Percentiles rank a stretch among this genome's conserved stretches.
These are phyloP conservation scores for Agriopis marginaria DNA, from an alignment of 2,888 invertebrate species.

Conservation along the genomic window DNA sequence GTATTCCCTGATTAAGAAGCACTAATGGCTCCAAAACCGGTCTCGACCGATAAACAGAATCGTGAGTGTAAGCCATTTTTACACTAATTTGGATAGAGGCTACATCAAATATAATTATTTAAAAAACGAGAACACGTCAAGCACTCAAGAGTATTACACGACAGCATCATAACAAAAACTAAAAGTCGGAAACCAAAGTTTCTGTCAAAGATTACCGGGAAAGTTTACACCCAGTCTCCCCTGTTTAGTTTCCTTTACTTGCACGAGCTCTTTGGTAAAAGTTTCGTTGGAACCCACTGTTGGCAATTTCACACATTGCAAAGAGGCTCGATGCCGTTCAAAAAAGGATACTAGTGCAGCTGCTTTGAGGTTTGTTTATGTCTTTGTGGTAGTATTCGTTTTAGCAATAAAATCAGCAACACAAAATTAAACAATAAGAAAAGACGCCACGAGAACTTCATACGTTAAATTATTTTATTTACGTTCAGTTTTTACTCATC, in stretches of 20 bases:
- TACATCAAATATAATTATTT: neutral
- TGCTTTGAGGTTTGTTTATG: neutral
- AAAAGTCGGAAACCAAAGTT: constrained; percentile 25
- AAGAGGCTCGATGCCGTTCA: constrained; percentile 54
- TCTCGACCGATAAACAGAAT: no score
- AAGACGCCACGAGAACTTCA: no score
- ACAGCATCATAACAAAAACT: constrained; percentile 13
- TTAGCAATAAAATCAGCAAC: no score
- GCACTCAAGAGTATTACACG: neutral
- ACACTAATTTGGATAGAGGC: no score
- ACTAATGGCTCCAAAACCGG: no score
- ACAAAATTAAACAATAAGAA: no score
- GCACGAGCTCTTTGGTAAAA: constrained; percentile 45
- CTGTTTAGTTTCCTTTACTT: constrained; percentile 38
- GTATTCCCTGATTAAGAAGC: no score
- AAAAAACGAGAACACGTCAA: constrained; percentile 1
- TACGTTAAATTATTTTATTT: no score
- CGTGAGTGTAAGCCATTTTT: no score
- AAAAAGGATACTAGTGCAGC: constrained; percentile 31
- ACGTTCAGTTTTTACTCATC: no score
- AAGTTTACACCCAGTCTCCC: constrained; percentile 19
- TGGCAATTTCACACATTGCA: constrained; percentile 60
- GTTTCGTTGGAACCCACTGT: constrained; percentile 54
- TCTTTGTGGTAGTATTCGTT: no score
- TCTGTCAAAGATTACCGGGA: constrained; percentile 31